These are phyloP conservation scores for Leuctra nigra DNA, from an alignment of 2,888 invertebrate genomes.

Conservation along the genomic window DNA sequence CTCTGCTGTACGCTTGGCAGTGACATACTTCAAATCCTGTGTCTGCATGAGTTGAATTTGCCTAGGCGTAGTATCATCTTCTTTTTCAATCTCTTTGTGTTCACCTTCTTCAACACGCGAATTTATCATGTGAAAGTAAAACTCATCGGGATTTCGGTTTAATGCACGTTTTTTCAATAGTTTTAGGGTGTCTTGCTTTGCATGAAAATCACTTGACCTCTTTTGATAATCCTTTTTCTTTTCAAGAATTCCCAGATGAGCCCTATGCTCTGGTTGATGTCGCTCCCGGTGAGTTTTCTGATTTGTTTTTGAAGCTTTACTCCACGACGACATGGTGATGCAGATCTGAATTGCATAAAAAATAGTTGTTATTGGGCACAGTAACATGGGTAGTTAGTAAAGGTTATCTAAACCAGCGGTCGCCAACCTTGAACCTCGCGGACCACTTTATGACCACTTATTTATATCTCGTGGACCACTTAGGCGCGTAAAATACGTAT, in stretches of 20 bases:
- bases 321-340: slow-evolving; percentile 75
- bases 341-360: background rate
- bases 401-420: no score
- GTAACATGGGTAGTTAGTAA: no score
- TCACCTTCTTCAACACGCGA: slow-evolving; percentile 58
- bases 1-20: slow-evolving; percentile 79
- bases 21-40: slow-evolving; percentile 86
- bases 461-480: no score
- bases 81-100: slow-evolving; percentile 58
- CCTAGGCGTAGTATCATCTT: slow-evolving; percentile 69
- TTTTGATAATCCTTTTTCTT: slow-evolving; percentile 84
- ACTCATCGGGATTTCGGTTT: slow-evolving; percentile 96
- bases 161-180: slow-evolving; percentile 74
- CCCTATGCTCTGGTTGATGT: slow-evolving; percentile 71
- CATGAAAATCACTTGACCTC: slow-evolving; percentile 71
- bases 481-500: no score
- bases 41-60: slow-evolving; percentile 86
- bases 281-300: slow-evolving; percentile 80
- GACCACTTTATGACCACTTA: no score
- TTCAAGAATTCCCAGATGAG: slow-evolving; percentile 74
- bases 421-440: no score
- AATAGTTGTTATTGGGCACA: no score
- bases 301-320: slow-evolving; percentile 76
- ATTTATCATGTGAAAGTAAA: slow-evolving; percentile 96
- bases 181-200: slow-evolving; percentile 76